Conservation (phyloP, 2,888 invertebrate genomes). For the Hemithea aestivaria region DNA sequence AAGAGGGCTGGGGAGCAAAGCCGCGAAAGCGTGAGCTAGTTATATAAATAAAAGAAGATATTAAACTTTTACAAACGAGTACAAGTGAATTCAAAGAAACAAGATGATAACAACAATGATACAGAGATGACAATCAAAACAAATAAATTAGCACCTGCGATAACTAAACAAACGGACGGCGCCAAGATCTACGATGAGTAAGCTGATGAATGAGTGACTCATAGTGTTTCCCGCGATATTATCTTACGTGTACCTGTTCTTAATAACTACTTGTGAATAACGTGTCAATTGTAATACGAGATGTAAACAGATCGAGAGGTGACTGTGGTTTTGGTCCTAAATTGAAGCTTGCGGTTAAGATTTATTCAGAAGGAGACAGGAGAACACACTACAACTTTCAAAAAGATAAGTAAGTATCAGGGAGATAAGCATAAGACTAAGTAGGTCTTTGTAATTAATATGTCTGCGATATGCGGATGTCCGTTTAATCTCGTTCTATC, state of each 20-base stretch:
- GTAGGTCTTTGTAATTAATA: too few species aligned
- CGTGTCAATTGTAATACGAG: constrained; percentile 2
- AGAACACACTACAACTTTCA: too few species aligned
- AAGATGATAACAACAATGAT: too few species aligned
- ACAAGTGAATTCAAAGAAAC: not conserved
- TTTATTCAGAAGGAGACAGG: too few species aligned
- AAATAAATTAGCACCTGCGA: constrained; percentile 32
- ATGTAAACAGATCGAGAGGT: constrained; percentile 12
- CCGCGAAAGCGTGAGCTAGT: too few species aligned
- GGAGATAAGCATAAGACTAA: too few species aligned
- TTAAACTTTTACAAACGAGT: too few species aligned
- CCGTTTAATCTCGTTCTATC: too few species aligned
- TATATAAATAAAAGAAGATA: not conserved
- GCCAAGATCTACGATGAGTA: constrained; percentile 26
- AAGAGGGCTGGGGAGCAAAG: too few species aligned
- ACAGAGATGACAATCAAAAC: constrained; percentile 21
- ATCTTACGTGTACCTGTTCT: constrained; percentile 30
- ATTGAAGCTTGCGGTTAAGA: not conserved
- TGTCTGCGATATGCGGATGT: too few species aligned
- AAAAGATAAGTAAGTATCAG: too few species aligned
- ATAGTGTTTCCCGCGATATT: constrained; percentile 38
- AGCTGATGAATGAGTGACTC: constrained; percentile 45
- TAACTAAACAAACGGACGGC: constrained; percentile 23
- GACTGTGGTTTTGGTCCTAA: constrained; percentile 1
- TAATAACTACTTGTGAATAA: constrained; percentile 23